Conservation (phyloP, 1,140 invertebrate species). For the Pentalonia nigronervosa region DNA sequence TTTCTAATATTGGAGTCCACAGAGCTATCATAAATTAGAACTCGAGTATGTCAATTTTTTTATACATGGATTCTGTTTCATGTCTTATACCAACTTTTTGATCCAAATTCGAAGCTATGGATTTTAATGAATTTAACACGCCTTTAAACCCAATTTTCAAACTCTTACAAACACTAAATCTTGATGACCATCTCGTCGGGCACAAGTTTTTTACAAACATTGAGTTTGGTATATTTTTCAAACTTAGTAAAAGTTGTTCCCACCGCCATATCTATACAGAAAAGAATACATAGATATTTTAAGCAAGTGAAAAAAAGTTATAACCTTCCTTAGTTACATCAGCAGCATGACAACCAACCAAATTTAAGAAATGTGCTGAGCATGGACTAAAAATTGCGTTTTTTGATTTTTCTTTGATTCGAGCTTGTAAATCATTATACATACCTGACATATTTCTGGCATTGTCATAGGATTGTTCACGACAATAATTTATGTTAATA, state of each 20-base stretch:
- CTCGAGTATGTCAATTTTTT: neutral
- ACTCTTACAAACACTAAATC: neutral
- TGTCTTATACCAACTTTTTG: neutral
- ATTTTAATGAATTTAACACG: neutral
- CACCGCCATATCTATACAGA: neutral
- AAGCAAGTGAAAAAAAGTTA: conserved; percentile 19
- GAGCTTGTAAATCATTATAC: neutral
- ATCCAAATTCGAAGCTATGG: neutral
- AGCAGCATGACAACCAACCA: neutral
- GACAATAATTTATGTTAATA: conserved; percentile 54
- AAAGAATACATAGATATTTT: conserved; percentile 7
- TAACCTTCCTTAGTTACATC: conserved; percentile 7
- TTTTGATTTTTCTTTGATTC: conserved; percentile 10
- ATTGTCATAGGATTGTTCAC: conserved; percentile 62
- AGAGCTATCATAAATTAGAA: neutral
- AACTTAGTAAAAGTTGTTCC: neutral
- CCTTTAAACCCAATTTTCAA: neutral
- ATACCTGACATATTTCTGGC: conserved; percentile 57
- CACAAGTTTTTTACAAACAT: conserved; percentile 13
- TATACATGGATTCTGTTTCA: neutral
- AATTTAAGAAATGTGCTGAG: neutral
- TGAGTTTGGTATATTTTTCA: conserved; percentile 10
- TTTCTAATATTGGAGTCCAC: neutral
- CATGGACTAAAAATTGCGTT: neutral
- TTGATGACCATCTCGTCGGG: neutral